phyloP scores from a whole-genome alignment of 1,140 invertebrate genomes.

The Ylistrum balloti region DNA sequence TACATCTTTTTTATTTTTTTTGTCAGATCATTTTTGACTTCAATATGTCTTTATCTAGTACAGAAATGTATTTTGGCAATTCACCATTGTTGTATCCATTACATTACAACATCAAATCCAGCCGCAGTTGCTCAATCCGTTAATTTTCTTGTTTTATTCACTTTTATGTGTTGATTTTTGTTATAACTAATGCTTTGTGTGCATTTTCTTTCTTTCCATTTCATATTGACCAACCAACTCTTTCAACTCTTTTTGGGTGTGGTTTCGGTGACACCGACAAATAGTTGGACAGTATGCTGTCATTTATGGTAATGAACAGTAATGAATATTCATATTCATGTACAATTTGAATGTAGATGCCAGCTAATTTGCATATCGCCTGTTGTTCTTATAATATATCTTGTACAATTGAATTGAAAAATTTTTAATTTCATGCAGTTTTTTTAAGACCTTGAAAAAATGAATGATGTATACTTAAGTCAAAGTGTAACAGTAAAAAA shows the following conservation, averaged over 20 bases:
- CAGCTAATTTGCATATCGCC: not conserved
- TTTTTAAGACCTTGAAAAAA: too few relatives aligned
- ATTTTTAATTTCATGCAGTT: too few relatives aligned
- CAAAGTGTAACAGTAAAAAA: too few relatives aligned
- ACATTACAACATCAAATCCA: not conserved
- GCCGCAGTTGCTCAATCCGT: not conserved
- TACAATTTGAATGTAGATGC: not conserved
- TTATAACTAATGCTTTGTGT: constrained; percentile 20
- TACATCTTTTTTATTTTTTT: too few relatives aligned
- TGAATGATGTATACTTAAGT: too few relatives aligned
- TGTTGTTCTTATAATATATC: not conserved
- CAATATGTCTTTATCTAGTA: too few relatives aligned
- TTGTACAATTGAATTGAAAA: not conserved
- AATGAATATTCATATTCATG: not conserved
- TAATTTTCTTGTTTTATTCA: not conserved
- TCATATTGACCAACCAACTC: constrained; percentile 25
- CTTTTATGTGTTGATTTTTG: not conserved
- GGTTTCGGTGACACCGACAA: constrained; percentile 22
- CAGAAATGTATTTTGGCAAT: too few relatives aligned
- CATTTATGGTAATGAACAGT: constrained; percentile 27
- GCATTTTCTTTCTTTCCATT: constrained; percentile 25
- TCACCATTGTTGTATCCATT: too few relatives aligned
- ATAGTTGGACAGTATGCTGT: constrained; percentile 38
- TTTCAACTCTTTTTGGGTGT: constrained; percentile 28
- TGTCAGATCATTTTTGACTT: too few relatives aligned